Conservation (phyloP, 1,140 invertebrate genomes). For the Drosophila lini region DNA sequence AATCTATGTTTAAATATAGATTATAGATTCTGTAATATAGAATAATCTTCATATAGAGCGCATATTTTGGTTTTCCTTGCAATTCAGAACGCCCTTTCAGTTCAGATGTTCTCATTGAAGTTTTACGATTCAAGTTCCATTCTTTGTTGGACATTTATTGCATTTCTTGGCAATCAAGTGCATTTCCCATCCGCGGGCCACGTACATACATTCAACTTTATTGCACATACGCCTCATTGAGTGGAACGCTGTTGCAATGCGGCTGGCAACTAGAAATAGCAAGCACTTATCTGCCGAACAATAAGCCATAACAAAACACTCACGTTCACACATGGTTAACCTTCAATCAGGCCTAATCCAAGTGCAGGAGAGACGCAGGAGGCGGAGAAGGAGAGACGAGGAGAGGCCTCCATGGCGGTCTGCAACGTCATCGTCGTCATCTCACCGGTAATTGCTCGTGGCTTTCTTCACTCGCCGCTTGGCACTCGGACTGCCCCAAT, state of each 20-base stretch:
- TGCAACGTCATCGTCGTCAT: slow-evolving; percentile 64
- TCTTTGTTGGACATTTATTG: slow-evolving; percentile 7
- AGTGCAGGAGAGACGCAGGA: background rate
- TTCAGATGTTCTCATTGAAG: background rate
- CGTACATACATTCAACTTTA: slow-evolving; percentile 39
- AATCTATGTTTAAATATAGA: no score
- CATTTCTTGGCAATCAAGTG: slow-evolving; percentile 31
- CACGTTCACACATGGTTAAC: slow-evolving; percentile 49
- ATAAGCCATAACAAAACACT: slow-evolving; percentile 51
- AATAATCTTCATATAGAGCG: no score
- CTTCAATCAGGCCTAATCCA: slow-evolving; percentile 54
- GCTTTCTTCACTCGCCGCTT: slow-evolving; percentile 44
- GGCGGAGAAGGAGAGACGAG: background rate
- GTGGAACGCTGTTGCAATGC: slow-evolving; percentile 35
- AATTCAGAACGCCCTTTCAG: no score
- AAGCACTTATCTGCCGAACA: slow-evolving; percentile 39
- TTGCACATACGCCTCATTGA: slow-evolving; percentile 51
- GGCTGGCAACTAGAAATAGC: slow-evolving; percentile 30
- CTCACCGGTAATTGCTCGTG: slow-evolving; percentile 55
- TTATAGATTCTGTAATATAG: no score
- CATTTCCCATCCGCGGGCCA: slow-evolving; percentile 32
- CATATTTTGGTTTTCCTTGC: no score
- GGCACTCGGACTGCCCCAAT: slow-evolving; percentile 52
- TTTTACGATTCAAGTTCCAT: background rate
- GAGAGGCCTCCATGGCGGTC: slow-evolving; percentile 16